Evolutionary conservation across 2,888 invertebrate genomes (phyloP), one percentile per base, ranked within the genome.

Genomic region (Atethmia centrago): DNA sequence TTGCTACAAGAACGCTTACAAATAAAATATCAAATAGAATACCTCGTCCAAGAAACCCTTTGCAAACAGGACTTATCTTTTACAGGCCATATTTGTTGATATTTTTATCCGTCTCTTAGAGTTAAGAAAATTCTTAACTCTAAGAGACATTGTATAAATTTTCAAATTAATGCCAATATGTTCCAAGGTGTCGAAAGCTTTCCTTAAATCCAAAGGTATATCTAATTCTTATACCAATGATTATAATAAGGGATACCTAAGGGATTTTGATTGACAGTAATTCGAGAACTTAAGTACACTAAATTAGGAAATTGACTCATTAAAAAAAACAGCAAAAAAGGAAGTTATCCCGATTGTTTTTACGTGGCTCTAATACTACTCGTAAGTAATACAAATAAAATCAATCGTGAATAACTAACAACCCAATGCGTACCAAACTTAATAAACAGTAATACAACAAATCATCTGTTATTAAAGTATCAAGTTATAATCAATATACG

Each of bases 41-140:
- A 64, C 31, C 28, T 31, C 51, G 40, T 61, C 56, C 45, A 82
- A 70, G 74, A 47, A 64, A 56, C 67, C 51, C 49, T 64, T 67
- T 67, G 31, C 78, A 82, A 81, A 81, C 80, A 81, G 56, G 28
- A 78, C 59, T 77, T 70, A 78, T 81, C 82, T 64, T 67, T 59
- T 42, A 21, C 59, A 31, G 4, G 14, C 59, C 47, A 42, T 71
- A 58, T 61, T 70, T 70, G 59, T 78, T 45, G 45, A 45, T 49
- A 51, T 79, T 79, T 74, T 45, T 62, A 53, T 53, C 40, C 65
- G 25, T 72, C 59, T n/a, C 16, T 25, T 59, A 31, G n/a, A n/a
- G n/a, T n/a, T n/a, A n/a, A n/a, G n/a, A n/a, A n/a, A 59, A 36
- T 36, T 36, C 3, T 36, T 5, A 4, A 36, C 36, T 36, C 36